Percentiles rank a stretch among this genome's conserved stretches.
Evolutionary conservation across 2,113 vertebrate species (phyloP).

Genomic region (Gopherus flavomarginatus): DNA sequence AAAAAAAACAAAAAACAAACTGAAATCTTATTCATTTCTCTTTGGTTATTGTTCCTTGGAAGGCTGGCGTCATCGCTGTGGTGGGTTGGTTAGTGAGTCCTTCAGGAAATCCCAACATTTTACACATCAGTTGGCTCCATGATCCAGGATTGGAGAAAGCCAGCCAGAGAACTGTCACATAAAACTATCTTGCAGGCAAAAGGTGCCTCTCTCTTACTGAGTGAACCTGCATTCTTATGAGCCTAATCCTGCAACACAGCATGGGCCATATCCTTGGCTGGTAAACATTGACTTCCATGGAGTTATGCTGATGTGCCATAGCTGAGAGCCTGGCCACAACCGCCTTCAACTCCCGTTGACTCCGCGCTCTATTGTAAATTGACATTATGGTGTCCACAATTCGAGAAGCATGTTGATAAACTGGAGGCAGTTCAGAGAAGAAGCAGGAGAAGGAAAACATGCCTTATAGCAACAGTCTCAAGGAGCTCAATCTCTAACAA

Average conservation of each 20-base stretch:
- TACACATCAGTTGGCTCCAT: conserved; percentile 63
- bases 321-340: neutral
- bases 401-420: neutral
- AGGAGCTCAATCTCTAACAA: neutral
- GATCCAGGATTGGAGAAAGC: conserved; percentile 4
- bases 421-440: neutral
- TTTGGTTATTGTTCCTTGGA: conserved; percentile 73
- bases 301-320: neutral
- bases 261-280: neutral
- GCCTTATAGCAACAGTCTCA: neutral
- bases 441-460: neutral
- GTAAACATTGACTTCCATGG: neutral
- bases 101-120: conserved; percentile 61
- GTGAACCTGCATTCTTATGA: neutral
- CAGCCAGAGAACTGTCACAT: neutral
- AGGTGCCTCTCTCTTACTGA: neutral
- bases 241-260: neutral
- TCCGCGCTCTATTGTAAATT: neutral
- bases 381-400: neutral
- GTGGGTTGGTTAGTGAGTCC: conserved; percentile 59
- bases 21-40: conserved; percentile 72
- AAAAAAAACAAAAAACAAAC: conserved; percentile 35
- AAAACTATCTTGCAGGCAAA: neutral
- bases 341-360: neutral
- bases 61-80: conserved; percentile 53